Conservation (phyloP, 2,888 invertebrate genomes). For the Gortyna flavago region DNA sequence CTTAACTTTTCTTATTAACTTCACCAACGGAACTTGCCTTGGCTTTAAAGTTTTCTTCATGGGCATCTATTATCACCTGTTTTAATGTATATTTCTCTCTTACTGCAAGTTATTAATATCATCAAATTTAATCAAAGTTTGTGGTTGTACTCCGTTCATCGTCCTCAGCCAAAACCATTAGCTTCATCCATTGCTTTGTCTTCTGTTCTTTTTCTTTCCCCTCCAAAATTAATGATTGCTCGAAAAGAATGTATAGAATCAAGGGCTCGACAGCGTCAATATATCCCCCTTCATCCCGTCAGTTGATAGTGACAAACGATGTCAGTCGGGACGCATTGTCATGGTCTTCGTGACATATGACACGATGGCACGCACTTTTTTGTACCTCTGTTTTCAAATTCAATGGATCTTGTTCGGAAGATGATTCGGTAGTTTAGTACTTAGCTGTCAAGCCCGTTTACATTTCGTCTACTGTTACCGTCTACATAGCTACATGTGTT, state of each 20-base stretch:
- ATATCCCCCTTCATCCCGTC: constrained; percentile 56
- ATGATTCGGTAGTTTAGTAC: constrained; percentile 25
- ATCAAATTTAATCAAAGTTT: neutral
- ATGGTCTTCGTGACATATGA: constrained; percentile 72
- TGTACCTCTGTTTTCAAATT: constrained; percentile 15
- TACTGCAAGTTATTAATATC: neutral
- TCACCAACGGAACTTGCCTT: neutral
- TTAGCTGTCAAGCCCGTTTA: neutral
- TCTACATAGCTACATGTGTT: neutral
- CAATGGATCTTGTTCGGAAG: constrained; percentile 14
- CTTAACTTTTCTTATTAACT: constrained; percentile 18
- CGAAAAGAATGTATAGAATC: constrained; percentile 28
- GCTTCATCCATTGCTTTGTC: neutral
- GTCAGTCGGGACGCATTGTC: constrained; percentile 58
- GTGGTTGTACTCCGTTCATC: constrained; percentile 4
- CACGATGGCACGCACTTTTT: constrained; percentile 60
- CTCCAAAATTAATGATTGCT: constrained; percentile 24
- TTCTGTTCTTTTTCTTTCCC: neutral
- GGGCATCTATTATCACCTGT: neutral
- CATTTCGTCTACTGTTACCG: neutral
- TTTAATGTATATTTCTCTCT: neutral
- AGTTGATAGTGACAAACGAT: constrained; percentile 77
- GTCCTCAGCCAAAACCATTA: neutral
- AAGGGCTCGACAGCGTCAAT: constrained; percentile 40
- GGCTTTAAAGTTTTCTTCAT: constrained; percentile 1